Evolutionary conservation across 2,888 invertebrate genomes (phyloP), one percentile per base, ranked within the genome.

Genomic region (Philopedon plagiatum): DNA sequence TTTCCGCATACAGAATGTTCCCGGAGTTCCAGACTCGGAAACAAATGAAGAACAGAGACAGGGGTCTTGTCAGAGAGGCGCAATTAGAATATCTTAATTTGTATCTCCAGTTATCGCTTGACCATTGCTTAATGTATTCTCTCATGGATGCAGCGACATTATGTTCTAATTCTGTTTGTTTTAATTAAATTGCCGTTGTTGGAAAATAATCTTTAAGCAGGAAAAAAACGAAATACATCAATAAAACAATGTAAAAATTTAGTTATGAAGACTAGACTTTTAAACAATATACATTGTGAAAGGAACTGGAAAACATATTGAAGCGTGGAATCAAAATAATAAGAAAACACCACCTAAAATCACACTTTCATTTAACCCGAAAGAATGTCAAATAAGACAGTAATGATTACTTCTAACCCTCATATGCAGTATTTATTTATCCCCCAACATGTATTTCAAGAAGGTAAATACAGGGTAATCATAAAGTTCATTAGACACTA

Each of bases 11-110:
- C 32, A 54, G 23, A 62, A 37, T 34, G 34, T 44, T 69, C 63
- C 39, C 41, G 9, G 32, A 18, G 8, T 37, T 46, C 66, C 63
- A 66, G 65, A 65, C 65, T 58, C 56, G 71, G 66, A 67, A 71
- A 71, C 70, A 73, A 75, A 76, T 69, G 69, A 76, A 73, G 71
- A 71, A 71, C 66, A 71, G 72, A 64, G 37, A 73, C 62, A 62
- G 41, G 61, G 58, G 58, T 62, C 62, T 57, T 66, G 60, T 23
- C 19, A 41, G 63, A 61, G 57, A 32, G 29, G 78, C 77, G 77
- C 82, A 90, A 90, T 90, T 90, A 90, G 90, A 90, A 90, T 90
- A 90, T 90, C 90, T 90, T 90, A 90, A 90, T 90, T 90, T 89
- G 88, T 89, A 90, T 90, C 90, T 88, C 82, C 83, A 65, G 64